Percentiles rank a stretch among this genome's conserved stretches.
These are phyloP conservation scores for Chorisops tibialis DNA, from an alignment of 2,888 invertebrate genomes.

Conservation along the genomic window DNA sequence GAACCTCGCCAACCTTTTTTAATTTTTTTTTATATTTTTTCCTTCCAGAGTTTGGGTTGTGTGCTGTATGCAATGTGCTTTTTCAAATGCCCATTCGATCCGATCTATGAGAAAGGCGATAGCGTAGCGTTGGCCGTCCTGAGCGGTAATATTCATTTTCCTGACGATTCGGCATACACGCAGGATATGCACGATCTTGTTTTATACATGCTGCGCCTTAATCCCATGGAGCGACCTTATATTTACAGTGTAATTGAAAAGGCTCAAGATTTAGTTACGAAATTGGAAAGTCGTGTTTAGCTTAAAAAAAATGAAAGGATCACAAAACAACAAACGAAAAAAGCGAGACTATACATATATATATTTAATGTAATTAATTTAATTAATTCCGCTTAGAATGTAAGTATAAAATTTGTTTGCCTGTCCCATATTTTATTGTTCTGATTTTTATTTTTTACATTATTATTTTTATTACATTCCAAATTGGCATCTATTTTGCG, in stretches of 20 bases:
- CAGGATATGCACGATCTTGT: constrained; percentile 70
- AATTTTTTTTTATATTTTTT: constrained; percentile 37
- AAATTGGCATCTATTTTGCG: background rate
- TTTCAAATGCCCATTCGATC: constrained; percentile 81
- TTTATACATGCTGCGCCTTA: constrained; percentile 67
- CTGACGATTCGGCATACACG: constrained; percentile 63
- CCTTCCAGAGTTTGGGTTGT: constrained; percentile 78
- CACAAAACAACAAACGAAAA: background rate
- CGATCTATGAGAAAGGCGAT: constrained; percentile 78
- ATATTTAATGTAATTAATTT: too few species aligned
- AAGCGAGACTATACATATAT: background rate
- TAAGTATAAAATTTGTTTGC: constrained; percentile 1
- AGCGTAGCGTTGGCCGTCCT: constrained; percentile 82
- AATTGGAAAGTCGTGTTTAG: constrained; percentile 59
- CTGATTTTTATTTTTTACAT: constrained; percentile 5
- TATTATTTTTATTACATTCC: background rate
- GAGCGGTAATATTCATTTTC: constrained; percentile 70
- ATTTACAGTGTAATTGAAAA: constrained; percentile 68
- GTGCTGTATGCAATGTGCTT: constrained; percentile 80
- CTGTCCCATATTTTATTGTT: background rate
- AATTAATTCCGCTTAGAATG: too few species aligned
- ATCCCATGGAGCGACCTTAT: constrained; percentile 72
- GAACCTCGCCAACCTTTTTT: too few species aligned
- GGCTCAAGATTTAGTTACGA: constrained; percentile 58
- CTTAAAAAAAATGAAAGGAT: too few species aligned